A percentile compares a stretch with the other conserved stretches of the same genome.
Conservation (phyloP, 2,113 vertebrate species). For the Reinhardtius hippoglossoides region DNA sequence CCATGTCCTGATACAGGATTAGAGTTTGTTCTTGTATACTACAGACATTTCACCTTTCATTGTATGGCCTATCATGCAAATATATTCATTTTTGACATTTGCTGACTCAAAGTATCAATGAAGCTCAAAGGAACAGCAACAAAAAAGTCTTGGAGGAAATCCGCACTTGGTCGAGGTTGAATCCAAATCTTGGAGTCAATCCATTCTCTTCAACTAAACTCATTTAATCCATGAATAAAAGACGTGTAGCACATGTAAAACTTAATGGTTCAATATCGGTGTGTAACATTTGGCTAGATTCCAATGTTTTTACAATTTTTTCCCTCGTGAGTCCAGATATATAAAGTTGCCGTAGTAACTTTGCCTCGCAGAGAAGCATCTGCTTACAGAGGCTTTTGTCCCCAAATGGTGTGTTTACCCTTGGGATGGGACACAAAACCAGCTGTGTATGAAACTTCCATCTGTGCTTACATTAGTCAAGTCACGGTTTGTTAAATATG, state of each 20-base stretch:
- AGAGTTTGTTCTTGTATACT: background rate
- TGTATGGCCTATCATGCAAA: background rate
- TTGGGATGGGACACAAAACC: slow-evolving; percentile 76
- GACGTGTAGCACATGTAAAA: background rate
- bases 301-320: background rate
- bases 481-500: slow-evolving; percentile 75
- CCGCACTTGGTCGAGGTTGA: too few relatives aligned
- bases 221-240: slow-evolving; percentile 14
- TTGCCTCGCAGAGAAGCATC: slow-evolving; percentile 58
- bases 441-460: slow-evolving; percentile 78
- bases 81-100: slow-evolving; percentile 4
- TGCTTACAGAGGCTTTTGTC: slow-evolving; percentile 46
- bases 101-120: background rate
- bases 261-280: background rate
- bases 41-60: background rate
- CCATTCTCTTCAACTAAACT: too few relatives aligned
- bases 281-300: background rate
- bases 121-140: too few relatives aligned
- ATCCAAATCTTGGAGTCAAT: too few relatives aligned
- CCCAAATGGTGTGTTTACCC: slow-evolving; percentile 70
- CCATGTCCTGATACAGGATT: slow-evolving; percentile 16
- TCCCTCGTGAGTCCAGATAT: background rate
- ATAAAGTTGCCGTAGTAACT: slow-evolving; percentile 50
- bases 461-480: slow-evolving; percentile 80
- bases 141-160: too few relatives aligned